A percentile compares a stretch with the other conserved stretches of the same genome.
These are phyloP conservation scores for Gryllus longicercus DNA, from an alignment of 2,888 invertebrate genomes.

Conservation along the genomic window DNA sequence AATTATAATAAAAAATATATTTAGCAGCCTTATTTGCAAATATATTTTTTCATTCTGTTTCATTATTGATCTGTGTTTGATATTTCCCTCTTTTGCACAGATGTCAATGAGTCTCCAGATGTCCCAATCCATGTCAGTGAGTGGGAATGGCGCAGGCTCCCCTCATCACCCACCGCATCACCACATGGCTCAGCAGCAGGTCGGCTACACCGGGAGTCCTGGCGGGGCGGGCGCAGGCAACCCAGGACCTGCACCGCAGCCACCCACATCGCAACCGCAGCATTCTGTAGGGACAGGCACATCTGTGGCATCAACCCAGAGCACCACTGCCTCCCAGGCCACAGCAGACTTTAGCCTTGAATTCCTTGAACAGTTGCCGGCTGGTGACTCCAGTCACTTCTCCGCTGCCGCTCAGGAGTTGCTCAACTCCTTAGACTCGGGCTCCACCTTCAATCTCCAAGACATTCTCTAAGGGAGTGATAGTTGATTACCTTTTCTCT, in stretches of 20 bases:
- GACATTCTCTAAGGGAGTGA: conserved; percentile 54
- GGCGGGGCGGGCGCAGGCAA: conserved; percentile 29
- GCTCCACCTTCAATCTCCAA: conserved; percentile 62
- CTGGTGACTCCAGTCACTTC: conserved; percentile 70
- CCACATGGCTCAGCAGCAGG: conserved; percentile 42
- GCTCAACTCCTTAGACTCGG: conserved; percentile 76
- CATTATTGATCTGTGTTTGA: too few relatives aligned
- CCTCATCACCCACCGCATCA: conserved; percentile 42
- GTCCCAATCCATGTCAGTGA: conserved; percentile 47
- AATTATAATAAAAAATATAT: too few relatives aligned
- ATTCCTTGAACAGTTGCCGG: conserved; percentile 77
- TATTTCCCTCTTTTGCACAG: conserved; percentile 41
- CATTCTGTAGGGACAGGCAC: too few relatives aligned
- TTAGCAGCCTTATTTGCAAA: too few relatives aligned
- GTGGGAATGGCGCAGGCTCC: conserved; percentile 33
- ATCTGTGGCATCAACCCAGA: background rate
- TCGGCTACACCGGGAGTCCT: conserved; percentile 42
- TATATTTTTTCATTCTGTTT: too few relatives aligned
- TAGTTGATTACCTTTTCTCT: too few relatives aligned
- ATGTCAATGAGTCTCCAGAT: conserved; percentile 55
- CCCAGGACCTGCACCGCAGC: conserved; percentile 23
- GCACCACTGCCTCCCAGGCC: conserved; percentile 39
- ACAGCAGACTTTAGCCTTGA: conserved; percentile 73
- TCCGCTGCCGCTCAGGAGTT: conserved; percentile 60
- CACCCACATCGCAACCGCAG: too few relatives aligned